Percentiles rank a stretch among this genome's conserved stretches.
Evolutionary conservation across 2,797 vertebrate genomes (phyloP).

Genomic region (Microctenopoma lineatum): DNA sequence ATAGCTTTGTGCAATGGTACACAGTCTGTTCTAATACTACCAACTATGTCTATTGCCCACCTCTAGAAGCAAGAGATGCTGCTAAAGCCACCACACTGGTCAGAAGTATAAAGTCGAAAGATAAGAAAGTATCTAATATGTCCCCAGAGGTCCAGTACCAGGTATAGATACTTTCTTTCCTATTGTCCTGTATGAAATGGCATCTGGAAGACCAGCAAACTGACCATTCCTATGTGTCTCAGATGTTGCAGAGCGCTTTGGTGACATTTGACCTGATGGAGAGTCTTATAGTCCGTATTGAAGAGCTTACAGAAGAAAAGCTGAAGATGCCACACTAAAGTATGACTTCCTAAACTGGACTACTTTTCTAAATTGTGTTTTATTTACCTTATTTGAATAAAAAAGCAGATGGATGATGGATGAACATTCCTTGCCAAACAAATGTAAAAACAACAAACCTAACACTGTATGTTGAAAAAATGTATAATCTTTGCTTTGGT

Average conservation of each 20-base stretch:
- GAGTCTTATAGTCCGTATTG: constrained; percentile 91
- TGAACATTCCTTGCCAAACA: background rate
- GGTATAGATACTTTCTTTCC: constrained; percentile 54
- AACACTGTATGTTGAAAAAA: constrained; percentile 2
- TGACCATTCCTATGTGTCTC: constrained; percentile 50
- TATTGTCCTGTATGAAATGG: background rate
- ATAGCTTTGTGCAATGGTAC: background rate
- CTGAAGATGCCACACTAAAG: constrained; percentile 73
- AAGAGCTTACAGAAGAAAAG: constrained; percentile 91
- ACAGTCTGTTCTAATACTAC: background rate
- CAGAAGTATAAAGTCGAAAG: constrained; percentile 59
- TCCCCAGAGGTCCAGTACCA: constrained; percentile 74
- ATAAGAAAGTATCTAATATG: constrained; percentile 56
- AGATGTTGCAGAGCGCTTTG: constrained; percentile 94
- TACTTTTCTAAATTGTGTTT: constrained; percentile 3
- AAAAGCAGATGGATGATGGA: background rate
- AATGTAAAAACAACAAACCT: constrained; percentile 3
- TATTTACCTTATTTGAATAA: constrained; percentile 1
- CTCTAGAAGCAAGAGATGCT: constrained; percentile 70
- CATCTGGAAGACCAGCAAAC: background rate
- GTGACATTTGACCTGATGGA: constrained; percentile 98
- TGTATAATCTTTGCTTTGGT: background rate
- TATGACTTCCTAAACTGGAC: background rate
- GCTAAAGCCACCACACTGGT: constrained; percentile 47
- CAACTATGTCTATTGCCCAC: background rate